Evolutionary conservation across 64 coral and sea anemone genomes (phyloP).

Genomic region (Orbicella faveolata): DNA sequence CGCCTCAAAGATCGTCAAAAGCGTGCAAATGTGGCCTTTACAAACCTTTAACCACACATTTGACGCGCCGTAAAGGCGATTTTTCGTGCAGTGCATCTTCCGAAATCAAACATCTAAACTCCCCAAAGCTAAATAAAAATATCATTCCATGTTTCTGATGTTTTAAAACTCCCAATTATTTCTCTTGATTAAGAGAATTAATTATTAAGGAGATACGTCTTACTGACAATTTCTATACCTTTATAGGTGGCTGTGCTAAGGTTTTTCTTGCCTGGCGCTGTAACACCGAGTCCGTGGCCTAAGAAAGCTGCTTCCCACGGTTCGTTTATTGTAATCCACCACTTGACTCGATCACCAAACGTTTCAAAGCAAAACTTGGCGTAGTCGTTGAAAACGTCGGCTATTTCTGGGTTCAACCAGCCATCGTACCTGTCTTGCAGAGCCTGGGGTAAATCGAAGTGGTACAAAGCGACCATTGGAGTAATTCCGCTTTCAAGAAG

Average conservation of each 20-base stretch:
- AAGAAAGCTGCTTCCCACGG: conserved; percentile 66
- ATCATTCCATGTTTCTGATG: no score
- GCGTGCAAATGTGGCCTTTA: no score
- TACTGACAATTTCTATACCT: conserved; percentile 15
- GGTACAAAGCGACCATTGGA: conserved; percentile 56
- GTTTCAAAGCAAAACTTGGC: conserved; percentile 79
- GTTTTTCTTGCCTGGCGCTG: conserved; percentile 61
- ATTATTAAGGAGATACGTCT: background rate
- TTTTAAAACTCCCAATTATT: no score
- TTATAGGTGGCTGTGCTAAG: conserved; percentile 51
- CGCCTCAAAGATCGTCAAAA: no score
- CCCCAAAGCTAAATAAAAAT: no score
- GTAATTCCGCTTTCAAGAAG: conserved; percentile 31
- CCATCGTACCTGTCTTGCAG: conserved; percentile 66
- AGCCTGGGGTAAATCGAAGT: conserved; percentile 76
- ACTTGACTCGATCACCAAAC: conserved; percentile 79
- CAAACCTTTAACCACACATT: no score
- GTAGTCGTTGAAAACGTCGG: conserved; percentile 81
- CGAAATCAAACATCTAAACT: no score
- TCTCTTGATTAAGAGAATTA: no score
- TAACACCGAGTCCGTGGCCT: conserved; percentile 53
- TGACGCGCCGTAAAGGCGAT: no score
- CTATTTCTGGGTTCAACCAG: conserved; percentile 63
- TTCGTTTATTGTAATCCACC: conserved; percentile 85
- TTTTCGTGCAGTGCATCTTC: no score